phyloP scores from a whole-genome alignment of 1,140 invertebrate species.

The Drosophila pachea region DNA sequence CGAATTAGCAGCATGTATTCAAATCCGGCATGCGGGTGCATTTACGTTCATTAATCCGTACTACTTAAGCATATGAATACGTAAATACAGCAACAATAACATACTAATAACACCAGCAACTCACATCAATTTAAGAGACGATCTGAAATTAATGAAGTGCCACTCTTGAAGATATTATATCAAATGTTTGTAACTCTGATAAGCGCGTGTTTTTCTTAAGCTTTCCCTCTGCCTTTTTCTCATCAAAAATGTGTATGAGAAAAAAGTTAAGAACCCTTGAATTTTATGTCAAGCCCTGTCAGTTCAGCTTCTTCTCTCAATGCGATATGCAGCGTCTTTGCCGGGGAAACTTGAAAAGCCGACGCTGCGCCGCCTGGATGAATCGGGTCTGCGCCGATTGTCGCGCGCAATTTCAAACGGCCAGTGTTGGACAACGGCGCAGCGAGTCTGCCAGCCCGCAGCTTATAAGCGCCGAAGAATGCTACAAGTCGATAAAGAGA shows the following conservation, averaged over 20 bases:
- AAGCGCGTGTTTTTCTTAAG: neutral
- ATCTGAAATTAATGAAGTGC: conserved; percentile 23
- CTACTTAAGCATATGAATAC: conserved; percentile 27
- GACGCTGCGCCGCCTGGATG: conserved; percentile 26
- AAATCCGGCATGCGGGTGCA: conserved; percentile 39
- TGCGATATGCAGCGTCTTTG: conserved; percentile 9
- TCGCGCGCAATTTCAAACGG: conserved; percentile 26
- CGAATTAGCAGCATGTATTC: conserved; percentile 43
- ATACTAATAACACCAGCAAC: conserved; percentile 31
- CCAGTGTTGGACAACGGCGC: neutral
- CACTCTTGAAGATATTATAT: conserved; percentile 36
- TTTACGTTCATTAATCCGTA: conserved; percentile 40
- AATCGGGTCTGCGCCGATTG: conserved; percentile 41
- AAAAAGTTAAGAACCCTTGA: no score
- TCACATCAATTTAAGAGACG: conserved; percentile 10
- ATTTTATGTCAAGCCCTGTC: neutral
- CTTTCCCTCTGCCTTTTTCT: no score
- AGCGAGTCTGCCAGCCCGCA: neutral
- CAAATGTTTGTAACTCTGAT: conserved; percentile 10
- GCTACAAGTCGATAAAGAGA: conserved; percentile 36
- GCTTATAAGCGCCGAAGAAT: conserved; percentile 43
- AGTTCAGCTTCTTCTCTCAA: conserved; percentile 2
- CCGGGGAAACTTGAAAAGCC: conserved; percentile 22
- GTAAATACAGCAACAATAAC: conserved; percentile 17
- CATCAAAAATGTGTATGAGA: no score